phyloP scores from a whole-genome alignment of 2,888 invertebrate genomes.

The Carabus problematicus region DNA sequence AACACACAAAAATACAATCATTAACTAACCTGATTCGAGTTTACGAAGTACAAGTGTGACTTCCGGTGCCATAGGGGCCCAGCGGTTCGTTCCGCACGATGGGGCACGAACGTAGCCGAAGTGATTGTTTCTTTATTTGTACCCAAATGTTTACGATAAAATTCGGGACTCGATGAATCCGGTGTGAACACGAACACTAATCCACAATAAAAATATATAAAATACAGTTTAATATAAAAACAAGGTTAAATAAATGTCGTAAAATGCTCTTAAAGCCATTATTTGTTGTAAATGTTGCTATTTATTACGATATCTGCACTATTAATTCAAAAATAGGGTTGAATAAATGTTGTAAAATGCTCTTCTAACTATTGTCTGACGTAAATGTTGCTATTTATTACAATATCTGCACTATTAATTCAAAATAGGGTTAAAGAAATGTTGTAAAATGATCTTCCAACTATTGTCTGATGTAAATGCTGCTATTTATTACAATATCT shows the following conservation, averaged over 20 bases:
- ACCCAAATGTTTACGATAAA: conserved; percentile 61
- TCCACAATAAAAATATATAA: conserved; percentile 48
- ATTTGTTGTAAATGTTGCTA: too few relatives aligned
- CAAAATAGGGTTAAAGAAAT: too few relatives aligned
- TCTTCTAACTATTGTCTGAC: conserved; percentile 68
- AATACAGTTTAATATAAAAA: too few relatives aligned
- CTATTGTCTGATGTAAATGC: conserved; percentile 65
- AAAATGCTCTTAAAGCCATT: conserved; percentile 66
- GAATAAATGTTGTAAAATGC: too few relatives aligned
- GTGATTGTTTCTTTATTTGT: conserved; percentile 57
- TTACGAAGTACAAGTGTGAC: conserved; percentile 69
- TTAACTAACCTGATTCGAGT: conserved; percentile 64
- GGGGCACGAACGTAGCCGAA: conserved; percentile 67
- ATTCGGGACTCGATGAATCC: conserved; percentile 63
- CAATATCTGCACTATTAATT: too few relatives aligned
- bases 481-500: too few relatives aligned
- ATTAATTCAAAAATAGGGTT: too few relatives aligned
- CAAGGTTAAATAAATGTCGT: too few relatives aligned
- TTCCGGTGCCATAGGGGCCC: conserved; percentile 66
- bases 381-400: too few relatives aligned
- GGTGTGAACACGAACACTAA: conserved; percentile 73
- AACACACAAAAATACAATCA: conserved; percentile 17
- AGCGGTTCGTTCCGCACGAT: conserved; percentile 59
- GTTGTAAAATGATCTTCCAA: too few relatives aligned
- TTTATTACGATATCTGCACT: too few relatives aligned